Evolutionary conservation across 1,140 invertebrate species (phyloP), one percentile per base, ranked within the genome.

Genomic region (Ephestia elutella): DNA sequence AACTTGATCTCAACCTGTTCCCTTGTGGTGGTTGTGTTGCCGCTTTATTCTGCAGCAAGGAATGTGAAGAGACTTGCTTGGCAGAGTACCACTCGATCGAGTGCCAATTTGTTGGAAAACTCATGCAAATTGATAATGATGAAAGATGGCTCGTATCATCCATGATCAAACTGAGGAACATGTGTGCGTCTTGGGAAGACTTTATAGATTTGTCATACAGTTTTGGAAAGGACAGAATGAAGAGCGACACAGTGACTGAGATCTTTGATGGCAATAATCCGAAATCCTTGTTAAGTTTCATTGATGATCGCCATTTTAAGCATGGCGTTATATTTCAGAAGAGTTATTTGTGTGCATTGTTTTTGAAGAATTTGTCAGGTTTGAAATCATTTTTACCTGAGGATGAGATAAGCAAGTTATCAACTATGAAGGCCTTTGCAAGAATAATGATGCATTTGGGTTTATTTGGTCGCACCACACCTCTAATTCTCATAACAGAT

Each of bases 1-100:
- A 57, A 28, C n/a, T 55, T n/a, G 15, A 56, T 3, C 32, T 58
- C 1, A 62, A 62, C 35, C 21, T 62, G 25, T 54, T 62, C 11
- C 60, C 60, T 7, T 62, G 60, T 38, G 25, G 44, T 11, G 56
- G 28, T 17, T 62, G 60, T 28, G 21, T 17, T n/a, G 7, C 5
- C 9, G 49, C 30, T 4, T 48, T 62, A n/a, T 62, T 62, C 25
- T 62, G 60, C 10, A 62, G 56, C 15, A 25, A 48, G 5, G 9
- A 35, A 19, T 62, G 60, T 10, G 20, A 55, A 17, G 30, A 55
- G 7, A 9, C 5, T 25, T 58, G 60, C 28, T 13, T 44, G 19
- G 35, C 32, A 20, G 60, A 62, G 28, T 58, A 54, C 32, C 60
- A 62, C 5, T 49, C 32, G 19, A 30, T 57, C 21, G 56, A 62